These are phyloP conservation scores for Galagoides demidoff DNA, from an alignment of 2,797 vertebrate genomes.

Conservation along the genomic window DNA sequence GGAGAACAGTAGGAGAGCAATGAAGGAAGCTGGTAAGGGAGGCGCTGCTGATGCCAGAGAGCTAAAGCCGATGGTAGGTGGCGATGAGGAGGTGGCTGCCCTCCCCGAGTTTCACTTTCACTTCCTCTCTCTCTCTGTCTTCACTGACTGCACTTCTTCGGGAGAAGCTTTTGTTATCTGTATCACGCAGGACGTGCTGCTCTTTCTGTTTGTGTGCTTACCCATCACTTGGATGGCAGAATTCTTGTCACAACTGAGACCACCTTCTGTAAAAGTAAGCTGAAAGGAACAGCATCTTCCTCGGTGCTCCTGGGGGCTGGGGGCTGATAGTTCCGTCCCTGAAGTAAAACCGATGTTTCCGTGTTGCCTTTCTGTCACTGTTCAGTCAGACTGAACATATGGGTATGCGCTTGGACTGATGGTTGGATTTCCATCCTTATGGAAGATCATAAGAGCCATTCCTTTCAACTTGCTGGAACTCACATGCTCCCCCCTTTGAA, in stretches of 20 bases:
- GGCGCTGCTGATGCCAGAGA: conserved; percentile 93
- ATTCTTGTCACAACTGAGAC: conserved; percentile 92
- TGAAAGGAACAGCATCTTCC: conserved; percentile 87
- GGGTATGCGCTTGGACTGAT: not conserved
- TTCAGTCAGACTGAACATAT: not conserved
- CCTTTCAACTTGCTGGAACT: conserved; percentile 89
- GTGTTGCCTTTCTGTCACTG: not conserved
- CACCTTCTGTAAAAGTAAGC: conserved; percentile 90
- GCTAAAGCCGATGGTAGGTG: conserved; percentile 99
- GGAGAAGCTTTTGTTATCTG: conserved; percentile 93
- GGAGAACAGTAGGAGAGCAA: conserved; percentile 95
- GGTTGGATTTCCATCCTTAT: conserved; percentile 31
- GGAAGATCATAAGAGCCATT: conserved; percentile 70
- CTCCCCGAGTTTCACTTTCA: conserved; percentile 97
- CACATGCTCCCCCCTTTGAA: conserved; percentile 80
- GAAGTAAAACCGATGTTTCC: not conserved
- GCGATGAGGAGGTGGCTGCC: conserved; percentile 90
- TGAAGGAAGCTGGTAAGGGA: conserved; percentile 91
- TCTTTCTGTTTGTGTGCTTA: conserved; percentile 96
- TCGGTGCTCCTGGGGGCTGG: fast-evolving
- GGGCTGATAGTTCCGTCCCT: not conserved
- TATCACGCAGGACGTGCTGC: conserved; percentile 94
- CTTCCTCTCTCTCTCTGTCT: conserved; percentile 94
- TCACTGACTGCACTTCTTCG: conserved; percentile 95
- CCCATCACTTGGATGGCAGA: conserved; percentile 96